Base-by-base conservation (phyloP, 1,140 invertebrate species). In the Ladona fulva region DNA sequence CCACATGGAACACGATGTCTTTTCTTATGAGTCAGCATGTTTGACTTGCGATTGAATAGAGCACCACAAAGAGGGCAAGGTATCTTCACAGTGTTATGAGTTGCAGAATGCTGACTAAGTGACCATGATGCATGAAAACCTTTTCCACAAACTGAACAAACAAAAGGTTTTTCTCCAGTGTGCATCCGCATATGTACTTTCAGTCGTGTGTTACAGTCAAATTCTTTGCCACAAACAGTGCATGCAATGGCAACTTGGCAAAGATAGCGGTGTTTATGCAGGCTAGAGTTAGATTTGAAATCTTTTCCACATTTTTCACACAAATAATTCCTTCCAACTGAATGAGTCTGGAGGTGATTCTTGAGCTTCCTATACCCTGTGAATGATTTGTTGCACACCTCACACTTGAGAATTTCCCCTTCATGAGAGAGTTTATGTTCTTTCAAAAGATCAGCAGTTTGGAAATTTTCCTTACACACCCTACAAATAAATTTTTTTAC, bases 61-160 rank as follows among this genome's bases (percentile, higher is more conserved):
- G n/a, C n/a, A 22, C 52, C 52, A 66, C 52, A 66, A 19, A 66
- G 14, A 19, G 52, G 52, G n/a, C 52, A 66, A 5, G 52, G 52
- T 16, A 66, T 22, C 14, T 66, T 66, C 1, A 25, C 74, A 19
- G 24, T 42, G 16, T 25, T 75, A n/a, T 75, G 74, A 24, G 37
- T 25, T 19, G 1, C 3, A 3, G 24, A 24, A 25, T 75, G 74
- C 24, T 75, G 37, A 24, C 24, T 25, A 14, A 75, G 74, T n/a
- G 24, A 14, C 24, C 24, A 25, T 25, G 24, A 16, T 25, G 24
- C 84, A 42, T 82, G 87, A 82, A 88, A 89, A 22, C 83, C 82
- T 25, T 85, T 83, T 10, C 85, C 83, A 81, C 88, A 89, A 22
- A 86, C 83, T 76, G 84, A 84, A 81, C 89, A 90, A 75, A 82